A percentile compares a stretch with the other conserved stretches of the same genome.
These are phyloP conservation scores for Tautogolabrus adspersus DNA, from an alignment of 2,113 vertebrate genomes.

Conservation along the genomic window DNA sequence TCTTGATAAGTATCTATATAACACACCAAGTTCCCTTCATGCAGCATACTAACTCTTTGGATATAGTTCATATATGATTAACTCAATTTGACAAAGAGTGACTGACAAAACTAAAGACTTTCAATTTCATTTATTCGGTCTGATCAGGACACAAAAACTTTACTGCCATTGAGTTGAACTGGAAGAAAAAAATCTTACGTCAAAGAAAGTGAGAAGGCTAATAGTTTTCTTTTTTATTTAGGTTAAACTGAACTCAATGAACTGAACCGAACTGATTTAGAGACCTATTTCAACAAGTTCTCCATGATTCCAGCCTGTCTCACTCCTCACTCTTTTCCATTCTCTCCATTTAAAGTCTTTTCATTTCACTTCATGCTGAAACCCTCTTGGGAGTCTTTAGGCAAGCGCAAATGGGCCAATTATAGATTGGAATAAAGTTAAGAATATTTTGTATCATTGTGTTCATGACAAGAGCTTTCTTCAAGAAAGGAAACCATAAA, in stretches of 20 bases:
- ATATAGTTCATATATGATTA: too few relatives aligned
- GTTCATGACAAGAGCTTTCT: background rate
- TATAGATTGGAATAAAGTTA: slow-evolving; percentile 5
- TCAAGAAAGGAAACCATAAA: background rate
- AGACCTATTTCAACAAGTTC: background rate
- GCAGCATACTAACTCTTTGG: too few relatives aligned
- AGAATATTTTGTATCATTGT: background rate
- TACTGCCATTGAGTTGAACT: too few relatives aligned
- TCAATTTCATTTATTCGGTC: too few relatives aligned
- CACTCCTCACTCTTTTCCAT: background rate
- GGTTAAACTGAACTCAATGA: background rate
- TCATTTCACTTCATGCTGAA: background rate
- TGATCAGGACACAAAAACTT: too few relatives aligned
- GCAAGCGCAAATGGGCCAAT: background rate
- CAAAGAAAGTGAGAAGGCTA: background rate
- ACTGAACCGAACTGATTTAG: background rate
- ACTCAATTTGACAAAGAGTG: too few relatives aligned
- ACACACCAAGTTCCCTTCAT: too few relatives aligned
- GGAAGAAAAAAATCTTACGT: too few relatives aligned
- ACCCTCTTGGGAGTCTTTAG: slow-evolving; percentile 7
- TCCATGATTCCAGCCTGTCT: background rate
- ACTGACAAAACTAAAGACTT: too few relatives aligned
- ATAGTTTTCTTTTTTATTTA: background rate
- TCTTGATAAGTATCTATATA: too few relatives aligned
- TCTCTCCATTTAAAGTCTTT: slow-evolving; percentile 13